Conservation (phyloP, 2,113 vertebrate species). For the Rafetus swinhoei region DNA sequence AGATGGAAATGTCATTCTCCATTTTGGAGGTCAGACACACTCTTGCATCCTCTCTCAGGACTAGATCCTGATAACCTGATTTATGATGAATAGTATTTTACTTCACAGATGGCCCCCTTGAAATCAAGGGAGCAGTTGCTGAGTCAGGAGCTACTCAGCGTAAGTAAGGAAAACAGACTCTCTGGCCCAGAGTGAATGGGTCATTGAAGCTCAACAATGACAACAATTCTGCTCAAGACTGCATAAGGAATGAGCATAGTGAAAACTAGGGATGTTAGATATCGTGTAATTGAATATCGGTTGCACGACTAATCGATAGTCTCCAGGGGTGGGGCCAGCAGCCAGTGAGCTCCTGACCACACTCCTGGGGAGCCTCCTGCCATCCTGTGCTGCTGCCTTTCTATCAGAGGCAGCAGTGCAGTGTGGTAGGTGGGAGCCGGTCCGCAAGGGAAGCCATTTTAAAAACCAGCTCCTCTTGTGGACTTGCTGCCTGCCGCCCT, state of each 20-base stretch:
- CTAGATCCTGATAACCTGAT: neutral
- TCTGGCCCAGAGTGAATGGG: neutral
- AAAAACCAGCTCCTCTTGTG: too few species aligned
- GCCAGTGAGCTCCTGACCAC: too few species aligned
- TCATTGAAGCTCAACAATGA: neutral
- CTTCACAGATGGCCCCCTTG: neutral
- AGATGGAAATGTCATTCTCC: neutral
- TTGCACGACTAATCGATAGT: too few species aligned
- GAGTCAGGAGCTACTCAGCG: neutral
- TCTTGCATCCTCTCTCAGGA: neutral
- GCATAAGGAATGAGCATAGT: neutral
- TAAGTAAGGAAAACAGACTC: neutral
- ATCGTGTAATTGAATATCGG: too few species aligned
- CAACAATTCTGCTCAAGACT: neutral
- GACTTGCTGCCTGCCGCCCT: too few species aligned
- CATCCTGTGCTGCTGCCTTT: too few species aligned
- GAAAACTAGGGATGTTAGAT: neutral
- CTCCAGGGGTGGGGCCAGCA: too few species aligned
- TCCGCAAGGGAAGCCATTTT: too few species aligned
- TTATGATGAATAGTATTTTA: neutral
- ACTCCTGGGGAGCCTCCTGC: too few species aligned
- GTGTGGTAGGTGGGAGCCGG: too few species aligned
- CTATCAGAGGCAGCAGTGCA: too few species aligned
- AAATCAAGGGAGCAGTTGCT: neutral
- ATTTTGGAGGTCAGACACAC: neutral